phyloP scores from a whole-genome alignment of 2,113 vertebrate species.

The Hyperopisus bebe region DNA sequence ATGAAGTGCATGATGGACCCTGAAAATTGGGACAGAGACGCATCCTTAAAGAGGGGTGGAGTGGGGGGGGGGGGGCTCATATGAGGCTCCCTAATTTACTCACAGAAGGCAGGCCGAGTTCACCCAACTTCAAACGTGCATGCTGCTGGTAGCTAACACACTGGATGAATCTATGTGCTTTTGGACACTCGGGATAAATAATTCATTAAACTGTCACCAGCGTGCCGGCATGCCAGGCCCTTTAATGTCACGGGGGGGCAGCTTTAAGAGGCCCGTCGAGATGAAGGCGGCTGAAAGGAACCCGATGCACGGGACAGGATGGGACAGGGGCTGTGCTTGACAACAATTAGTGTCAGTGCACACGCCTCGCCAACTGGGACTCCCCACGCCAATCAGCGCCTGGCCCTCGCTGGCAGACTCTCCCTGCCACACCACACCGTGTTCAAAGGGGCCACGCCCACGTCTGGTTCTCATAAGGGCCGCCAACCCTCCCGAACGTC shows the following conservation, averaged over 20 bases:
- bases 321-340: constrained; percentile 50
- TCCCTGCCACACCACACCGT: background rate
- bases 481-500: background rate
- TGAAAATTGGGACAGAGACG: constrained; percentile 48
- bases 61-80: constrained; percentile 38
- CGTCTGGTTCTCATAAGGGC: background rate
- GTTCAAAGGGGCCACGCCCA: background rate
- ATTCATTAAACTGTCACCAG: constrained; percentile 65
- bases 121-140: constrained; percentile 60
- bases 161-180: constrained; percentile 66
- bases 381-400: constrained; percentile 8
- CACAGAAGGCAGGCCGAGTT: constrained; percentile 55
- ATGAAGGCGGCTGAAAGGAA: constrained; percentile 44
- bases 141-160: constrained; percentile 55
- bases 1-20: constrained; percentile 46
- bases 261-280: constrained; percentile 40
- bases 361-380: constrained; percentile 43
- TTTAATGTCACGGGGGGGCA: constrained; percentile 51
- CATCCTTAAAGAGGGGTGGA: constrained; percentile 5
- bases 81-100: constrained; percentile 63
- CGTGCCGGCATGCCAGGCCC: constrained; percentile 38
- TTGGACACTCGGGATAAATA: constrained; percentile 68
- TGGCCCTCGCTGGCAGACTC: background rate
- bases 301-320: constrained; percentile 32
- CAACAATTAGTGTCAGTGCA: constrained; percentile 54